Base-by-base conservation (phyloP, 2,888 invertebrate genomes). In the Drosophila infuscata region DNA sequence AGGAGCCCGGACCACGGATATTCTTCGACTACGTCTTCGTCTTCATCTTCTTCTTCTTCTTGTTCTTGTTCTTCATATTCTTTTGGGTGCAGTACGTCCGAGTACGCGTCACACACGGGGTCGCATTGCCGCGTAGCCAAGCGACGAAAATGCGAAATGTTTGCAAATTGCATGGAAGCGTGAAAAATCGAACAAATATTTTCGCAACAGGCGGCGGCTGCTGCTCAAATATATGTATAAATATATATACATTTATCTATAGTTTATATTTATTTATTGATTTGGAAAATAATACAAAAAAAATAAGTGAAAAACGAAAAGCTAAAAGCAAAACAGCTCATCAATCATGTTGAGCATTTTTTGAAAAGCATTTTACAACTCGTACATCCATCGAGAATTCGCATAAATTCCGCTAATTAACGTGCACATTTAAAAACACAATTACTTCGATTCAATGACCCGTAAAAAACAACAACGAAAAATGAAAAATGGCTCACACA, bases 181-280 rank as follows among this genome's bases (percentile, higher is more conserved):
- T 89, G 83, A 87, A 87, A 87, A 83, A 74, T 83, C 77, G 80
- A 80, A 77, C 74, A 82, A 83, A 83, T 88, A 88, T 87, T 75
- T 76, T 65, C 20, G 60, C 70, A 57, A 51, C 52, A 59, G 59
- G 62, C 71, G 61, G 63, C 59, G 29, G 29, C 32, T 68, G 20
- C 33, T 46, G 57, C 36, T 30, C 30, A n/a, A 0, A 38, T 29
- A 0, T 33, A 33, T 33, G 30, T 30, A 48, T 48, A 17, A 17
- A 29, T 7, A 6, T 36, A 54, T 12, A 30, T n/a, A 38, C 1
- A 46, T 46, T 12, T 57, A 52, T 25, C 58, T 36, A 74, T 64
- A 61, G 46, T 61, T 77, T 58, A 75, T 74, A 78, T 64, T 65
- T 74, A 79, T 88, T 81, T 84, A 87, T 83, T 84, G 87, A 83